Evolutionary conservation across 2,113 vertebrate genomes (phyloP), one percentile per base, ranked within the genome.

Genomic region (Erythrocercus mccallii): DNA sequence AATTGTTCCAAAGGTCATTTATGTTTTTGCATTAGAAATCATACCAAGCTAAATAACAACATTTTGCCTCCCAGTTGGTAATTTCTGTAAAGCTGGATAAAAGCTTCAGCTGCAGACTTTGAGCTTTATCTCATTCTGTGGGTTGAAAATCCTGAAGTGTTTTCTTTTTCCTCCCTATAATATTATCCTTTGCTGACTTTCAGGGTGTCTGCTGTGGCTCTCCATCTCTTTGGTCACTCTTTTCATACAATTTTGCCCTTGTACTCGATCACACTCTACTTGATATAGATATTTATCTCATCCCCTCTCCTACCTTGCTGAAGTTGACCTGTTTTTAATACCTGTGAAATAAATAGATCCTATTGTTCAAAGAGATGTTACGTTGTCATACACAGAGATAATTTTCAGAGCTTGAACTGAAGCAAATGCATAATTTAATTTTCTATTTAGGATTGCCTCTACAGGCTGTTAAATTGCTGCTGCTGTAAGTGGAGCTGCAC

Each of bases 391-490:
- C 42, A 53, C 57, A 38, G 48, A 81, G 79, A 81, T 58, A 38
- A 64, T 54, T 91, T 83, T 73, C 81, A 21, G 82, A 93, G 94
- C 76, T 77, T 89, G 79, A 91, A 37, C 53, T 91, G 84, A 81
- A 90, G 65, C 35, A 96, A 94, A 94, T 71, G 47, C 91, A 57
- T 88, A 87, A 91, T 80, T 95, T 95, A 84, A 96, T 94, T 96
- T 98, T 93, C 86, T 77, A 30, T 94, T 96, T 86, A 77, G 65
- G 80, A 90, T 88, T 95, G 77, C 58, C 83, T 80, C 82, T 90
- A 33, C 74, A 92, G 88, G 86, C 56, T 94, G 79, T 93, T 94
- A 95, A 97, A 92, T 76, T 95, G 40, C 79, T 95, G 64, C 74
- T 94, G 66, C 69, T 96, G 10, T 42, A 96, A 70, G 94, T 76